Evolutionary conservation across 2,888 invertebrate genomes (phyloP), one percentile per base, ranked within the genome.

Genomic region (Lycia hirtaria): DNA sequence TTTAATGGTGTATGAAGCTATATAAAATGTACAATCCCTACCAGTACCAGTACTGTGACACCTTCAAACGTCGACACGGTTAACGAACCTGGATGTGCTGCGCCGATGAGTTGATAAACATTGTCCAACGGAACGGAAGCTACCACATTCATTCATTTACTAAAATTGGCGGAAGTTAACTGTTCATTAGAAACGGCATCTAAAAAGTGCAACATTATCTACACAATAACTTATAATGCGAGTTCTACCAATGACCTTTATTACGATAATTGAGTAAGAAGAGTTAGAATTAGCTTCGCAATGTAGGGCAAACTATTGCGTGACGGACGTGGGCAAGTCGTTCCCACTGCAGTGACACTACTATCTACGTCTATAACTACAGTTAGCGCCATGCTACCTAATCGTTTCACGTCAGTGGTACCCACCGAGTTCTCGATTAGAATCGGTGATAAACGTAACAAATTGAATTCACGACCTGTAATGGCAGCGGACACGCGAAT

Each of bases 21-120:
- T 48, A 45, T 12, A 60, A 59, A 43, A 43, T 45, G 28, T 30
- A 12, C 15, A 45, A 43, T 41, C 26, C 35, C 47, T 50, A 45
- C 3, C 54, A 20, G 24, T 54, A 44, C 55, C 50, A 40, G 60
- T 45, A 58, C 55, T 49, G 78, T 77, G 76, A 82, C 80, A 88
- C 85, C 83, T 85, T 75, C 75, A 77, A 74, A 78, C 81, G 76
- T 78, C 78, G 86, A 84, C 81, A 88, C 80, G 88, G 81, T 72
- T 68, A 67, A 78, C 72, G 70, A 70, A 61, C 63, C 60, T 67
- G 62, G 52, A 60, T 67, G 63, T 67, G 68, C 63, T 67, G 40
- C 58, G 71, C 65, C 76, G 77, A 75, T 82, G 77, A 77, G 76
- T 75, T 75, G 75, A 80, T 78, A 78, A 80, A 76, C 72, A 78